phyloP scores from a whole-genome alignment of 2,888 invertebrate species.

The Lathronympha strigana region DNA sequence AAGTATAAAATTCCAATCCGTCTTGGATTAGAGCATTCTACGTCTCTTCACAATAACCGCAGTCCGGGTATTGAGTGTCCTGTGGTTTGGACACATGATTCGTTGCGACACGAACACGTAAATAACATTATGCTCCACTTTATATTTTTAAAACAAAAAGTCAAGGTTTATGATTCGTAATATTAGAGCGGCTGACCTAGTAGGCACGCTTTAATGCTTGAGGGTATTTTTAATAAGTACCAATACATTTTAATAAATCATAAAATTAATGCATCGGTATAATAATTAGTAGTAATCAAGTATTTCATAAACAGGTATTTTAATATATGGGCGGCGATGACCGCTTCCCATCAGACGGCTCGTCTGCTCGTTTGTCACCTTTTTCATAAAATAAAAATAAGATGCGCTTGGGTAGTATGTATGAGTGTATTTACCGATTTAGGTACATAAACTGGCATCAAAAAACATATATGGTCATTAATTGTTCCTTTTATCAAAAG shows the following conservation, averaged over 20 bases:
- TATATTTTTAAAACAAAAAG: slow-evolving; percentile 24
- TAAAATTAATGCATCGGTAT: not conserved
- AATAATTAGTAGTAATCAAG: no score
- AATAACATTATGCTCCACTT: slow-evolving; percentile 23
- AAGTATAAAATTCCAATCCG: slow-evolving; percentile 5
- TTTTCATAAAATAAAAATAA: no score
- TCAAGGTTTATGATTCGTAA: slow-evolving; percentile 32
- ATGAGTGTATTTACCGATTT: no score
- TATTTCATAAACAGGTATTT: no score
- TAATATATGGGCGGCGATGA: no score
- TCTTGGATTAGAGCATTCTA: slow-evolving; percentile 3
- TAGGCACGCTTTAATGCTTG: slow-evolving; percentile 2
- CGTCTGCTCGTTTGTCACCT: no score
- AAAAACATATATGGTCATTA: no score
- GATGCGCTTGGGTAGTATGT: no score
- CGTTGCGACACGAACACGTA: slow-evolving; percentile 19
- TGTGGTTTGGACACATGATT: slow-evolving; percentile 19
- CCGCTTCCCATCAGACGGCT: no score
- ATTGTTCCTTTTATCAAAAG: no score
- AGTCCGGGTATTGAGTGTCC: slow-evolving; percentile 21
- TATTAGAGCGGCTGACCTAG: slow-evolving; percentile 23
- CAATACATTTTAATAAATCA: not conserved
- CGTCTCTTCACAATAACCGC: slow-evolving; percentile 13
- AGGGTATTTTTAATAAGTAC: not conserved
- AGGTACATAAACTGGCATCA: no score